phyloP scores from a whole-genome alignment of 2,888 invertebrate species.

The Malachius bipustulatus region DNA sequence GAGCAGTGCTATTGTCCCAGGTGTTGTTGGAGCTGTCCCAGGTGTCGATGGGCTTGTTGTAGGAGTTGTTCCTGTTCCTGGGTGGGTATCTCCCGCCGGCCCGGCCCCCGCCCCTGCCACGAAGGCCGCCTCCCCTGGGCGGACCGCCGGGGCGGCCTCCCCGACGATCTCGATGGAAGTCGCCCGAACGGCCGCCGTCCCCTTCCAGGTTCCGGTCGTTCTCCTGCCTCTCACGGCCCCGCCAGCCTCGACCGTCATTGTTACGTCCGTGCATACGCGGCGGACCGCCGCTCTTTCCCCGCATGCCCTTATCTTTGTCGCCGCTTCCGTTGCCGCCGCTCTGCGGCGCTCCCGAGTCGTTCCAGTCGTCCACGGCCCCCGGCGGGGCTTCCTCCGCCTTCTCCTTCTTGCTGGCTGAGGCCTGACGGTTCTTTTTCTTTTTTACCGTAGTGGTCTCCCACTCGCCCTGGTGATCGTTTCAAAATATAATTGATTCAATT shows the following conservation, averaged over 20 bases:
- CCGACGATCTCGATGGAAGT: slow-evolving; percentile 38
- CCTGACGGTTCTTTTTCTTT: slow-evolving; percentile 72
- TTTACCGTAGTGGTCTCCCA: slow-evolving; percentile 73
- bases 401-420: slow-evolving; percentile 31
- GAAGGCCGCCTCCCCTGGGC: slow-evolving; percentile 38
- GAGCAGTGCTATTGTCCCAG: slow-evolving; percentile 29
- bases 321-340: slow-evolving; percentile 19
- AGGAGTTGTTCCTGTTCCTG: slow-evolving; percentile 21
- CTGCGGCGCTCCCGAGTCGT: slow-evolving; percentile 21
- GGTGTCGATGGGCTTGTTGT: slow-evolving; percentile 39
- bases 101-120: slow-evolving; percentile 36
- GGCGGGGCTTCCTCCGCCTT: slow-evolving; percentile 20
- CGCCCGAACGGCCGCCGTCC: slow-evolving; percentile 24
- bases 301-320: slow-evolving; percentile 28
- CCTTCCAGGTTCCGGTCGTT: slow-evolving; percentile 34
- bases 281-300: slow-evolving; percentile 35
- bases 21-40: slow-evolving; percentile 47
- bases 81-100: slow-evolving; percentile 37
- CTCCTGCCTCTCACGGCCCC: slow-evolving; percentile 31
- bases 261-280: slow-evolving; percentile 42
- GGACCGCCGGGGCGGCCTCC: slow-evolving; percentile 38
- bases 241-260: slow-evolving; percentile 36
- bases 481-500: no score
- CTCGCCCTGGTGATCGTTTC: slow-evolving; percentile 48
- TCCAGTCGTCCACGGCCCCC: slow-evolving; percentile 25